phyloP scores from a whole-genome alignment of 2,888 invertebrate genomes.

The Nomada ruficornis region DNA sequence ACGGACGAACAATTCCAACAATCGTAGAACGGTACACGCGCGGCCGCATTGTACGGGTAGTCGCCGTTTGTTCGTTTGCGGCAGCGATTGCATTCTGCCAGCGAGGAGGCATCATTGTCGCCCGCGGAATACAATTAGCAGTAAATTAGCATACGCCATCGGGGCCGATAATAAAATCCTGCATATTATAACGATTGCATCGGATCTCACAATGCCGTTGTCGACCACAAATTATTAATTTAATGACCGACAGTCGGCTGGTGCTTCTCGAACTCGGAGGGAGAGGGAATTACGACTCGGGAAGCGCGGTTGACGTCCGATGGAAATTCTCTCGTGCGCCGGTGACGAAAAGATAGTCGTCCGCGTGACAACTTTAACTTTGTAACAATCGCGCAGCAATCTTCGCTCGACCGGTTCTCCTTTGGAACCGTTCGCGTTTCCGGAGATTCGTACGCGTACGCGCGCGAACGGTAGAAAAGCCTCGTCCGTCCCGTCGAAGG shows the following conservation, averaged over 20 bases:
- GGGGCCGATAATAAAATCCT: constrained; percentile 83
- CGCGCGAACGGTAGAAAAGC: neutral
- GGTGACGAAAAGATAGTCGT: neutral
- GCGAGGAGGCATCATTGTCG: constrained; percentile 81
- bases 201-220: constrained; percentile 83
- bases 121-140: constrained; percentile 84
- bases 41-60: constrained; percentile 44
- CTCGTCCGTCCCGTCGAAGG: constrained; percentile 28
- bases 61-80: constrained; percentile 60
- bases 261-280: constrained; percentile 47
- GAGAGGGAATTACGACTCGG: constrained; percentile 70
- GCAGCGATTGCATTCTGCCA: constrained; percentile 70
- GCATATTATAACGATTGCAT: constrained; percentile 84
- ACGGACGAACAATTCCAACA: constrained; percentile 30
- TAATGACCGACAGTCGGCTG: constrained; percentile 76
- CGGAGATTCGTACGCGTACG: constrained; percentile 17
- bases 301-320: constrained; percentile 51
- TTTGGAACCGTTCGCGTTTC: constrained; percentile 29
- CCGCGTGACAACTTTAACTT: constrained; percentile 40
- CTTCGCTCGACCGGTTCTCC: constrained; percentile 10
- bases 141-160: constrained; percentile 83
- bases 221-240: constrained; percentile 84
- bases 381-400: constrained; percentile 41
- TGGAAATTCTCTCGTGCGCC: constrained; percentile 58
- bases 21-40: constrained; percentile 55